Base-by-base conservation (phyloP, 2,113 vertebrate genomes). In the Burhinus bistriatus region DNA sequence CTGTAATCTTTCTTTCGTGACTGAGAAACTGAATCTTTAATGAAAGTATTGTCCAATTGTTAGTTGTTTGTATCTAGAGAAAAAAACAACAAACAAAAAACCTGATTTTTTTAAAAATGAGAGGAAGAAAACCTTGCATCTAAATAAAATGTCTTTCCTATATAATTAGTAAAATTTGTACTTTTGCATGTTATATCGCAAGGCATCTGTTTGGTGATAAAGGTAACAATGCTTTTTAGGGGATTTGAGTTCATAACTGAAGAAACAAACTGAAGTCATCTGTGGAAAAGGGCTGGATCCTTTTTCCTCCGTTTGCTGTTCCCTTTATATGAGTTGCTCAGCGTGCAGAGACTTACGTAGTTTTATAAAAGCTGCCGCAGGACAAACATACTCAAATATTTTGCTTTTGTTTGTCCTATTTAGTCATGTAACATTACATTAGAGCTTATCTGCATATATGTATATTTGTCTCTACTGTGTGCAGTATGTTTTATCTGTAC, bases 71-170 rank as follows among this genome's bases (percentile, higher is more conserved):
- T 76, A 52, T 75, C 32, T 29, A 51, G n/a, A n/a, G n/a, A 75
- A 91, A 90, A 55, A 61, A 69, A 40, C 5, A 23, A 11, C 1
- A 1, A 23, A 11, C 1, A 1, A 34, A 27, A 44, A 42, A 23
- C 2, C 4, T 15, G 7, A 3, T 47, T 55, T 26, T 26, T 12
- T 20, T 4, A 30, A 90, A 61, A 80, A 23, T 0, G 0, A 62
- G 26, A 36, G 10, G 16, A 75, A 71, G 38, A 49, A 58, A 30
- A 36, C 19, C 25, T 54, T 55, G 6, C 11, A 47, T 72, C 23
- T 49, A 57, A 77, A 47, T 22, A 54, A 77, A 83, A 52, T 15
- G 2, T 45, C 10, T 55, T 94, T 64, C 49, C 44, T 65, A 3
- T 27, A 5, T 11, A 58, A 26, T 54, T 71, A 66, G 70, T 61